Conservation (phyloP, 2,797 vertebrate genomes). For the Chiloscyllium punctatum region DNA sequence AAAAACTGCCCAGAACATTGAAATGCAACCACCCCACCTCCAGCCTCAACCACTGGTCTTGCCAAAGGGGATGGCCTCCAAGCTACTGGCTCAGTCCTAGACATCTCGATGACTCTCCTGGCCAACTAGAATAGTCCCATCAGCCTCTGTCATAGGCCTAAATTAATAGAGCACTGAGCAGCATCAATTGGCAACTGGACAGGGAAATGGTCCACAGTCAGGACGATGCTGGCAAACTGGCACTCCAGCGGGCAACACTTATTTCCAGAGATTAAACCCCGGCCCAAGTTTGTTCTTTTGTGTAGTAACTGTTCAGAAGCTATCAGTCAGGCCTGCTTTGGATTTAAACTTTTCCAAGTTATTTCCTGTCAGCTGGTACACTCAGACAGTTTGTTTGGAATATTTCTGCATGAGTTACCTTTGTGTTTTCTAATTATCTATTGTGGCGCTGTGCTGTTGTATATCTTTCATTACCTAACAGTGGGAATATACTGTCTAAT, state of each 20-base stretch:
- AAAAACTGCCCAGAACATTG: too few species aligned
- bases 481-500: background rate
- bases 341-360: background rate
- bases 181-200: too few species aligned
- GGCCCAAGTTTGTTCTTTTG: background rate
- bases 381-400: background rate
- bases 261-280: background rate
- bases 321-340: background rate
- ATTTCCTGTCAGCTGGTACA: background rate
- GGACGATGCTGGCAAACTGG: background rate
- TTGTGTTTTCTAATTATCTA: background rate
- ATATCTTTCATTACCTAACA: background rate
- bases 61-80: background rate
- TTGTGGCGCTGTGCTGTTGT: background rate
- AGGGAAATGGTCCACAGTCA: too few species aligned
- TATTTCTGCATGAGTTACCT: background rate
- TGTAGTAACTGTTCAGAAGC: background rate
- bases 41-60: background rate
- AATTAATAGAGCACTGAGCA: background rate
- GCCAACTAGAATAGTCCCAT: background rate
- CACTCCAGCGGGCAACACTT: too few species aligned
- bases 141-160: too few species aligned
- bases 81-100: background rate
- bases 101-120: background rate
- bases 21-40: too few species aligned